Evolutionary conservation across 2,888 invertebrate species (phyloP), one percentile per base, ranked within the genome.

Genomic region (Hirtodrosophila duncani): DNA sequence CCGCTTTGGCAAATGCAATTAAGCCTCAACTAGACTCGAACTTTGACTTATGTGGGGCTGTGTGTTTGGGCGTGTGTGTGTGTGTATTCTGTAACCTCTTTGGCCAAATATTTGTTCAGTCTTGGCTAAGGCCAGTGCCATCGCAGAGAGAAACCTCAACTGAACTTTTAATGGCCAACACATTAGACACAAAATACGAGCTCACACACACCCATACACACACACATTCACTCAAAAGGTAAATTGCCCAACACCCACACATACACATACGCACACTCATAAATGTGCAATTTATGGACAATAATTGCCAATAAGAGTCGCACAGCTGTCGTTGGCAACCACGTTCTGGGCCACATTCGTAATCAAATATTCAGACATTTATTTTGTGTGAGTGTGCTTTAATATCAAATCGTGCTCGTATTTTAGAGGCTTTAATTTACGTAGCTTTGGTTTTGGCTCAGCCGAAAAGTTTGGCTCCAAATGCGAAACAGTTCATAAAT

Each of bases 241-340:
- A n/a, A n/a, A n/a, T n/a, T n/a, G n/a, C n/a, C n/a, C n/a, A n/a
- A n/a, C n/a, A n/a, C n/a, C n/a, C 13, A 11, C 17, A 31, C 36
- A 31, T 17, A 36, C 27, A 33, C 29, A 31, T 21, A 8, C 11
- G n/a, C 23, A 9, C 24, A 14, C 61, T 58, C 63, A 59, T 67
- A 80, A 74, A 69, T 75, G 68, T 61, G 75, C 82, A 77, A 82
- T 82, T 83, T 82, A 81, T 79, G 67, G 67, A 70, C 67, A 81
- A 82, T 82, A 83, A 82, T 83, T 83, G 82, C 63, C 82, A 82
- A 75, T 75, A 75, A 75, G 72, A 72, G 63, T 30, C 68, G 52
- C 63, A 75, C 75, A 75, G 77, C 79, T 75, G 77, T 75, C 72
- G 65, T 56, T 61, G 49, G 45, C 49, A 52, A 39, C 18, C 52